Conservation (phyloP, 2,888 invertebrate genomes). For the Drosophila quasianomalipes region DNA sequence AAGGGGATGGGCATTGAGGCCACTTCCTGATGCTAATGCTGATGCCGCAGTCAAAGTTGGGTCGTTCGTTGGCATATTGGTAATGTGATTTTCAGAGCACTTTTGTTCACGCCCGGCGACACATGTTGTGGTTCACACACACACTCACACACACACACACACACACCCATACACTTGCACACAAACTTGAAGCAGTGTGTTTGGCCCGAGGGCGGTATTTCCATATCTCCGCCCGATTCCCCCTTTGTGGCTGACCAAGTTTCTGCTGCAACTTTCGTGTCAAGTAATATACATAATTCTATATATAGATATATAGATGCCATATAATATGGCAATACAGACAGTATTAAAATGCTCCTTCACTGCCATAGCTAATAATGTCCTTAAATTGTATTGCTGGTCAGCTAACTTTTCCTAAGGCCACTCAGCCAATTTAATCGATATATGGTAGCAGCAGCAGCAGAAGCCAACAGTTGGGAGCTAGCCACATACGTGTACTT, state of each 20-base stretch:
- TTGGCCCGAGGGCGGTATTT: constrained; percentile 62
- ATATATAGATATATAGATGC: constrained; percentile 1
- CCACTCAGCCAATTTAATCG: constrained; percentile 65
- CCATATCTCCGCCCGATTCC: constrained; percentile 43
- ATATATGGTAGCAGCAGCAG: constrained; percentile 48
- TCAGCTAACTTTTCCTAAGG: constrained; percentile 51
- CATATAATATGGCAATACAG: constrained; percentile 8
- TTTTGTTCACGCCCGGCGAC: constrained; percentile 77
- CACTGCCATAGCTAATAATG: constrained; percentile 55
- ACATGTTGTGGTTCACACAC: constrained; percentile 78
- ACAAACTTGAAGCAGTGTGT: constrained; percentile 46
- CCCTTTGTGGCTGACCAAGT: constrained; percentile 43
- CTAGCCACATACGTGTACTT: constrained; percentile 13
- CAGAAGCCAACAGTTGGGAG: constrained; percentile 55
- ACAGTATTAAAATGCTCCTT: constrained; percentile 52
- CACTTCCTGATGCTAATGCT: constrained; percentile 34
- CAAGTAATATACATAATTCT: constrained; percentile 15
- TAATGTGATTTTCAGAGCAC: constrained; percentile 77
- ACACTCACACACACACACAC: constrained; percentile 10
- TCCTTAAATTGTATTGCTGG: constrained; percentile 58
- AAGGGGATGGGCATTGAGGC: constrained; percentile 8
- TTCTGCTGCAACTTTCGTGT: constrained; percentile 48
- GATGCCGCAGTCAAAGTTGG: constrained; percentile 44
- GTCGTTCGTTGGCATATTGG: constrained; percentile 55
- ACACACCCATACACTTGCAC: constrained; percentile 4